Evolutionary conservation across 2,797 vertebrate species (phyloP).

Genomic region (Aphelocoma californica): DNA sequence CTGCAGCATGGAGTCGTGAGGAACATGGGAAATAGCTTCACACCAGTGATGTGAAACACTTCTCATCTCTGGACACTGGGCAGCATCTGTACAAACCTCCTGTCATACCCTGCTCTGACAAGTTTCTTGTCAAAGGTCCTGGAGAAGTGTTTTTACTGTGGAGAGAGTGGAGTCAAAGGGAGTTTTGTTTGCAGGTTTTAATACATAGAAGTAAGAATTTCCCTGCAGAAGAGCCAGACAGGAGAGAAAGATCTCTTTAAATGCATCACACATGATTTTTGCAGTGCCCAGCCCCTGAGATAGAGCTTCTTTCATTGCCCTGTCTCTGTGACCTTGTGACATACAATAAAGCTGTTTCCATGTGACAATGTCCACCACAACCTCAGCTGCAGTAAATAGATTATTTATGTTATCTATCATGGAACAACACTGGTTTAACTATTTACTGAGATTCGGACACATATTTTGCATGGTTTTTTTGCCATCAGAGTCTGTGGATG

Average conservation of each 20-base stretch:
- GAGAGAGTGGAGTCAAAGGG: neutral
- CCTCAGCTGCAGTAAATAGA: neutral
- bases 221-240: neutral
- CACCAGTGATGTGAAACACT: neutral
- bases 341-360: neutral
- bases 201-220: neutral
- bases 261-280: neutral
- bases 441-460: neutral
- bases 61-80: neutral
- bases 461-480: neutral
- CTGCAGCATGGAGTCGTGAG: neutral
- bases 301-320: neutral
- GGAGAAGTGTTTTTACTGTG: neutral
- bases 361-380: neutral
- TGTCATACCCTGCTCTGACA: neutral
- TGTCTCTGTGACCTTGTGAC: neutral
- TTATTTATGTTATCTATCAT: neutral
- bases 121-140: neutral
- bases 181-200: neutral
- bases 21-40: conserved; percentile 4
- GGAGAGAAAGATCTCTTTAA: neutral
- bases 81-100: neutral
- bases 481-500: neutral
- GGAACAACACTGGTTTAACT: neutral
- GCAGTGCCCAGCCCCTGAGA: neutral